phyloP scores from a whole-genome alignment of 2,888 invertebrate genomes.

The Melitaea athalia region DNA sequence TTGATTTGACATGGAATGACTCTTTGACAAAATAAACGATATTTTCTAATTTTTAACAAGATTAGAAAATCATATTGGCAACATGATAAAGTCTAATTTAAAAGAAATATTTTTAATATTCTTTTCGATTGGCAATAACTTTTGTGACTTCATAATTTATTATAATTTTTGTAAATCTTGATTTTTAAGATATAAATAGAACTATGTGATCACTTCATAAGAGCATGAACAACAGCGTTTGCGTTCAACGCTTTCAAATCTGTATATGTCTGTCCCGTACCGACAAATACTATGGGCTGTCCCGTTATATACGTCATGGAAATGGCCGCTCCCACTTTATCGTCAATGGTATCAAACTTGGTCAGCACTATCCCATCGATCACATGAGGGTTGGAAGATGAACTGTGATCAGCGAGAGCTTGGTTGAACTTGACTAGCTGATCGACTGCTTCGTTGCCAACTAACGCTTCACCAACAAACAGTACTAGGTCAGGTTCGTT shows the following conservation, averaged over 20 bases:
- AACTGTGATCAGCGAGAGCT: slow-evolving; percentile 95
- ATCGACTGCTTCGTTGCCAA: slow-evolving; percentile 99
- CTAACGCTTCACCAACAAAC: slow-evolving; percentile 99
- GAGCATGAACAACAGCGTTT: slow-evolving; percentile 96
- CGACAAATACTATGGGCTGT: slow-evolving; percentile 99
- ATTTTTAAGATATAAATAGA: background rate
- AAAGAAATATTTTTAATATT: background rate
- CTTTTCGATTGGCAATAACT: background rate
- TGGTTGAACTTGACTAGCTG: slow-evolving; percentile 99
- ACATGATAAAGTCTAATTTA: slow-evolving; percentile 7
- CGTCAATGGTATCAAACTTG: slow-evolving; percentile 99
- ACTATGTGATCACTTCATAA: slow-evolving; percentile 89
- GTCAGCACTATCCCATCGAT: slow-evolving; percentile 99
- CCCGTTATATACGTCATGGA: slow-evolving; percentile 99
- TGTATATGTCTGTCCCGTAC: slow-evolving; percentile 99
- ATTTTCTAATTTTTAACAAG: background rate
- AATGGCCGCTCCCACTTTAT: slow-evolving; percentile 99
- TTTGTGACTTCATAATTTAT: background rate
- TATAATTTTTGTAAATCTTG: background rate
- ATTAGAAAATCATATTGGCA: slow-evolving; percentile 10
- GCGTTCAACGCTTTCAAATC: slow-evolving; percentile 98
- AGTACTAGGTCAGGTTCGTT: slow-evolving; percentile 98
- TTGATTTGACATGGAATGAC: too few relatives aligned
- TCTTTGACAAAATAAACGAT: slow-evolving; percentile 7
- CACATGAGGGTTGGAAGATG: slow-evolving; percentile 90